Base-by-base conservation (phyloP, 1,140 invertebrate genomes). In the Solenopsis fugax region DNA sequence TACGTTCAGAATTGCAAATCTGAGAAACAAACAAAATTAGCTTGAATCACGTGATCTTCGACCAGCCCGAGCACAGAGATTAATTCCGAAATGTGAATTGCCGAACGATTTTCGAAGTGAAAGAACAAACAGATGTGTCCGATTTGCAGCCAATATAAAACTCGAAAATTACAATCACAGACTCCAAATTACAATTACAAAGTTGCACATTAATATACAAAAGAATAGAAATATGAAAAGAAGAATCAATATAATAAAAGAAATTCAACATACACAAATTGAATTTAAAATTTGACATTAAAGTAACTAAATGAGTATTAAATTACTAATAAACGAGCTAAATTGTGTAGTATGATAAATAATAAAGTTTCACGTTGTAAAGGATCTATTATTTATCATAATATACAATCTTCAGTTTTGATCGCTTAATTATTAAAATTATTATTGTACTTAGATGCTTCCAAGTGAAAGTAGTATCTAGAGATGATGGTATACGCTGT, bases 401-500 rank as follows among this genome's bases (percentile, higher is more conserved):
- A 48, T 48, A 6, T 24, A 69, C 4, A 18, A 64, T 41, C 4
- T 48, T 1, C 21, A 48, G 9, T 50, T 50, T 69, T 1, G 4
- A 37, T 67, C 41, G 65, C 4, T 21, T 69, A 69, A 69, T 62
- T 60, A 29, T n/a, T 52, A 71, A 29, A 50, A 56, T 50, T 58
- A 18, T 13, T 67, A 62, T 94, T 94, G 94, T 93, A 97, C 96
- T 96, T 96, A 85, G 96, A 96, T 56, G 96, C 96, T 94, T 97
- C 96, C 45, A 98, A 91, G 86, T 97, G 97, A 88, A 96, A 95
- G 90, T 97, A 96, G 93, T 97, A 97, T 90, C 96, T 95, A 54
- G 96, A 95, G 64, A 98, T 93, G 10, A 97, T 96, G 82, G 97
- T 96, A 91, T 96, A 97, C 1, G 97, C 97, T 5, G 96, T 96